Percentiles rank a stretch among this genome's conserved stretches.
These are phyloP conservation scores for human DNA, from an alignment of 2,113 vertebrate genomes.

Conservation along the genomic window DNA sequence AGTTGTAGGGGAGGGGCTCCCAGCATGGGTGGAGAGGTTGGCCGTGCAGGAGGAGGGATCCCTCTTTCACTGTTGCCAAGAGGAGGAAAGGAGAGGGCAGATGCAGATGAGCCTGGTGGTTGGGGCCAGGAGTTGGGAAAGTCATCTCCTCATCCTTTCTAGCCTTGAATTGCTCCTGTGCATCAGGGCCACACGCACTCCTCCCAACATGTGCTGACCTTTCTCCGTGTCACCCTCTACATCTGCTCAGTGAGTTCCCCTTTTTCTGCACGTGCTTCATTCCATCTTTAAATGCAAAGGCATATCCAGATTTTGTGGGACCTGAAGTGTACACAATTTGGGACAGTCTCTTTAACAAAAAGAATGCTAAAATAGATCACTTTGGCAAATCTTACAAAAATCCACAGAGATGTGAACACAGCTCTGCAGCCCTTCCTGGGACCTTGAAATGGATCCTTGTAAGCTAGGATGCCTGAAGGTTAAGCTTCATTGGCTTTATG, in stretches of 20 bases:
- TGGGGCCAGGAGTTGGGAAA: not conserved
- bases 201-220: fast-evolving
- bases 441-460: not conserved
- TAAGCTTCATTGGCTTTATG: not conserved
- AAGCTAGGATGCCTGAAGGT: not conserved
- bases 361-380: not conserved
- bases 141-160: too few relatives aligned
- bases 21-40: not conserved
- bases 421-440: not conserved
- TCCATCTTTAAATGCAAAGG: not conserved
- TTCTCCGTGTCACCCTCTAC: not conserved
- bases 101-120: not conserved
- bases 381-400: not conserved
- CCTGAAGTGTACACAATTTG: not conserved
- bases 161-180: not conserved
- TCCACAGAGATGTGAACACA: not conserved
- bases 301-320: not conserved
- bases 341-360: not conserved
- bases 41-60: not conserved
- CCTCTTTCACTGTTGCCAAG: not conserved
- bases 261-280: not conserved
- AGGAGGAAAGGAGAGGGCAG: too few relatives aligned
- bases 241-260: not conserved
- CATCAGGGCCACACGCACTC: fast-evolving
- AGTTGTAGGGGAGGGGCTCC: too few relatives aligned